Percentiles rank a stretch among this genome's conserved stretches.
Evolutionary conservation across 2,888 invertebrate genomes (phyloP).

Genomic region (Leptinotarsa juncta): DNA sequence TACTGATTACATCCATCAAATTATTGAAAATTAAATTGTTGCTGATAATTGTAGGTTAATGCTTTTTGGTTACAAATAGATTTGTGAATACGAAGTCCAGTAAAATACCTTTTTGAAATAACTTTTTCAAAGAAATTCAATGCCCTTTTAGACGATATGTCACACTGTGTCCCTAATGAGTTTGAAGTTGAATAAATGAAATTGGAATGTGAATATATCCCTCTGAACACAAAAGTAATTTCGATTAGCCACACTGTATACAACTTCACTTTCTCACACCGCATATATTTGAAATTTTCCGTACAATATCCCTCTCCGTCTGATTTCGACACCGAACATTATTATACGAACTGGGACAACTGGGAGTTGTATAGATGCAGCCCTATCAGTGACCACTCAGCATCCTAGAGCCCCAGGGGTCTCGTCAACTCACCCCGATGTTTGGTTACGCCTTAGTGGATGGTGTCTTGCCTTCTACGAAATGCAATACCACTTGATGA

Average conservation of each 20-base stretch:
- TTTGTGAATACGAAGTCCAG: no score
- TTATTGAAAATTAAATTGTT: no score
- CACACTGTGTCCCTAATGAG: no score
- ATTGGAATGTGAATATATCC: no score
- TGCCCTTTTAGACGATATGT: no score
- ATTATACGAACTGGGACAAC: constrained; percentile 13
- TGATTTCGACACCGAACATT: constrained; percentile 15
- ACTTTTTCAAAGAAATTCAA: no score
- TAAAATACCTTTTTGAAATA: no score
- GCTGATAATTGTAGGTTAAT: no score
- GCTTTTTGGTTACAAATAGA: no score
- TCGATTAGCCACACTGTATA: neutral
- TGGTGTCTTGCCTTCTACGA: constrained; percentile 51
- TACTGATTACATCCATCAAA: no score
- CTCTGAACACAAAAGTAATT: no score
- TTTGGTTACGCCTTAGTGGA: constrained; percentile 66
- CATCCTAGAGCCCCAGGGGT: constrained; percentile 60
- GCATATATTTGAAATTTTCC: neutral
- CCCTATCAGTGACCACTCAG: constrained; percentile 63
- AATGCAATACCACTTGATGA: constrained; percentile 48
- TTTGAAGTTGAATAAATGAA: no score
- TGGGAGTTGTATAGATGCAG: constrained; percentile 50
- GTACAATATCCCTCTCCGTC: neutral
- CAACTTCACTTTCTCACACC: neutral
- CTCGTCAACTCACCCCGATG: constrained; percentile 62